Evolutionary conservation across 2,888 invertebrate genomes (phyloP).

Genomic region (Agriopis marginaria): DNA sequence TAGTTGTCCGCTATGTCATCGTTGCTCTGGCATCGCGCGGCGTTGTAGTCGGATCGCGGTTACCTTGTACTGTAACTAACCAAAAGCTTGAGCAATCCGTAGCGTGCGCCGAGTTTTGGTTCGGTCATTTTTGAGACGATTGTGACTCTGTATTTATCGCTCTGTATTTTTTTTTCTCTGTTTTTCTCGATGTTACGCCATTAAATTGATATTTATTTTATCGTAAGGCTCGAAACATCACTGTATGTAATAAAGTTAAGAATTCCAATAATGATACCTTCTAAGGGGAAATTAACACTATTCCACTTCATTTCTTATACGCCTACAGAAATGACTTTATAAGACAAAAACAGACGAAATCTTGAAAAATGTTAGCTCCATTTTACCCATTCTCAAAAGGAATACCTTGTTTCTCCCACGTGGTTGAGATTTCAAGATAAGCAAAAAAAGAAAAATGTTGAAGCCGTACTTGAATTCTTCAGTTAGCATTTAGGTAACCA

Average conservation of each 20-base stretch:
- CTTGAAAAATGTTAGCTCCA: constrained; percentile 1
- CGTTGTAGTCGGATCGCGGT: no score
- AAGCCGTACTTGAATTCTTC: neutral
- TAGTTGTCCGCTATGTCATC: no score
- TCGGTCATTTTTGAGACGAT: no score
- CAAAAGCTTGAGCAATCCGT: no score
- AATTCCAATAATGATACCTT: neutral
- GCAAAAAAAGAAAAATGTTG: neutral
- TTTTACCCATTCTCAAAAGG: constrained; percentile 16
- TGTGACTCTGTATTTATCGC: no score
- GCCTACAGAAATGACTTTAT: constrained; percentile 21
- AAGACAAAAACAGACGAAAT: constrained; percentile 11
- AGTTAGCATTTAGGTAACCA: neutral
- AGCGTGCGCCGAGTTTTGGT: no score
- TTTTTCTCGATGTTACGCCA: no score
- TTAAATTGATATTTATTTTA: no score
- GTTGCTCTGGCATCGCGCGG: no score
- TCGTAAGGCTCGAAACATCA: neutral
- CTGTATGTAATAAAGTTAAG: neutral
- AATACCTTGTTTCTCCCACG: constrained; percentile 16
- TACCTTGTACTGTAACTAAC: no score
- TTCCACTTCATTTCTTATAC: constrained; percentile 5
- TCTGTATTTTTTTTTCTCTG: no score
- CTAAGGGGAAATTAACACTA: constrained; percentile 3
- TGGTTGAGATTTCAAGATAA: constrained; percentile 26